These are phyloP conservation scores for Lobophora halterata DNA, from an alignment of 2,888 invertebrate genomes.

Conservation along the genomic window DNA sequence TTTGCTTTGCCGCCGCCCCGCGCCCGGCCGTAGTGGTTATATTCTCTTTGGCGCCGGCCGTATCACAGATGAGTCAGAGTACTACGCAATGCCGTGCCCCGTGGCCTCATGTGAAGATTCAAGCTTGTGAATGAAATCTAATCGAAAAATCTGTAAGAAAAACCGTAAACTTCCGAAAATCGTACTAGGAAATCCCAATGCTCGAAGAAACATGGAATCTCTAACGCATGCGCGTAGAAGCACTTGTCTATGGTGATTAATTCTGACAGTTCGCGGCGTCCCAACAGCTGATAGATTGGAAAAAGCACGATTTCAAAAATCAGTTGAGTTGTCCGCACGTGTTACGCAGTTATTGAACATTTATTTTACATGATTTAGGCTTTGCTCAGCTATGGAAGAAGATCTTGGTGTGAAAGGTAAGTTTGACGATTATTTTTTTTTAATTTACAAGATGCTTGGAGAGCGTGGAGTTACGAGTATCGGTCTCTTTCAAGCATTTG, in stretches of 20 bases:
- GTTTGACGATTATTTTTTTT: conserved; percentile 23
- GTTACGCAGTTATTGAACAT: conserved; percentile 37
- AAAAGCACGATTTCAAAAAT: conserved; percentile 52
- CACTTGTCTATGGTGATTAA: conserved; percentile 45
- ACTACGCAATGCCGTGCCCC: too few species aligned
- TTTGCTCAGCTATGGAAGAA: conserved; percentile 53
- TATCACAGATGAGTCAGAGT: too few species aligned
- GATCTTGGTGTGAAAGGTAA: conserved; percentile 59
- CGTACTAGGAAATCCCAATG: conserved; percentile 40
- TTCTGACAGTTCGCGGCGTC: conserved; percentile 70
- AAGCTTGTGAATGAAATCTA: too few species aligned
- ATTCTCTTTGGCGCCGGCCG: too few species aligned
- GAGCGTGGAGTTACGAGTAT: too few species aligned
- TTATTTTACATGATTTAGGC: conserved; percentile 30
- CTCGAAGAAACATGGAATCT: conserved; percentile 41
- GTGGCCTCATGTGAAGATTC: too few species aligned
- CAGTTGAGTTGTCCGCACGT: conserved; percentile 55
- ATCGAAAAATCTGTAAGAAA: conserved; percentile 7
- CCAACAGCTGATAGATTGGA: conserved; percentile 67
- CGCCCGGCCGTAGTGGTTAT: too few species aligned
- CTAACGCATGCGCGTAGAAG: neutral
- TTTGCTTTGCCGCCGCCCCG: too few species aligned
- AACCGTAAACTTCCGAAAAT: conserved; percentile 13
- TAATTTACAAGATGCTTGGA: too few species aligned
- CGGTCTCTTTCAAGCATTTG: too few species aligned